A percentile compares a stretch with the other conserved stretches of the same genome.
Evolutionary conservation across 2,888 invertebrate genomes (phyloP).

Genomic region (Labia minor): DNA sequence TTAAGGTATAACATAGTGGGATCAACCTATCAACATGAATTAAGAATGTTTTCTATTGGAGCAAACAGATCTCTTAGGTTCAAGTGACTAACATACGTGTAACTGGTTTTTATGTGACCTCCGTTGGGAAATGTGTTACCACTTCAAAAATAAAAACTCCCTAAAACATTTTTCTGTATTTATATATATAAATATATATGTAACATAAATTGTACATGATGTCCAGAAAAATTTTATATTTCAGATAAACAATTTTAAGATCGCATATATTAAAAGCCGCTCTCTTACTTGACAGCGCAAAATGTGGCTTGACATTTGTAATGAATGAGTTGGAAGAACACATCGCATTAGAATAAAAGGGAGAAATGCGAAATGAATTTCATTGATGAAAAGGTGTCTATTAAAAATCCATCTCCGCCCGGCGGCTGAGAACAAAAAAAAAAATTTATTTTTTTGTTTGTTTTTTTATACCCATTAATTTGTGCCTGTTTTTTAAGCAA

Average conservation of each 20-base stretch:
- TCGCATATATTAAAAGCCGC: neutral
- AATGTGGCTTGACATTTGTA: neutral
- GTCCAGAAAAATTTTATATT: constrained; percentile 1
- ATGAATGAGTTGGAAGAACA: neutral
- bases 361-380: neutral
- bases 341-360: neutral
- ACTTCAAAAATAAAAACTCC: constrained; percentile 4
- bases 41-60: neutral
- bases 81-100: neutral
- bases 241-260: constrained; percentile 5
- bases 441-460: too few relatives aligned
- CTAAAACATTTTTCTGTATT: neutral
- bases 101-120: constrained; percentile 2
- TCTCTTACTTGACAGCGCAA: neutral
- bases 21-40: neutral
- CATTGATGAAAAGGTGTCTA: neutral
- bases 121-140: neutral
- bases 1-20: neutral
- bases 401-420: neutral
- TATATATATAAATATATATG: too few relatives aligned
- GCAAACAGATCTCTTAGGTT: neutral
- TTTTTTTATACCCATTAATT: neutral
- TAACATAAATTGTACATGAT: neutral
- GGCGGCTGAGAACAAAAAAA: neutral
- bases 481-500: neutral